Evolutionary conservation across 2,113 vertebrate genomes (phyloP).

Genomic region (Oryzias javanicus): DNA sequence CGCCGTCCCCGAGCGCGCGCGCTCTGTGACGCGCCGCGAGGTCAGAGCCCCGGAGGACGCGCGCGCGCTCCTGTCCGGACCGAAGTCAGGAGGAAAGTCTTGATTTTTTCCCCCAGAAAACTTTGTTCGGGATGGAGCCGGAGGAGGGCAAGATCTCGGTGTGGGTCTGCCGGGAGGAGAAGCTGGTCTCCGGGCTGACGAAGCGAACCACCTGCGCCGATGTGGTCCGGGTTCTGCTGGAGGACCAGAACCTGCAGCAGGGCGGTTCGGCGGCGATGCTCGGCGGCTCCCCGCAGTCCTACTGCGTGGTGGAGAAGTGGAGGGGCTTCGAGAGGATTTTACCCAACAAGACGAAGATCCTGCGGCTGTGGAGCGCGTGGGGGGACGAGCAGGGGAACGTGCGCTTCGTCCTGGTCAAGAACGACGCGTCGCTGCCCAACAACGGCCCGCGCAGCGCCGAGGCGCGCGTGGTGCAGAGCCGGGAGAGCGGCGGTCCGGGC

Average conservation of each 20-base stretch:
- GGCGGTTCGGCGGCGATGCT: conserved; percentile 77
- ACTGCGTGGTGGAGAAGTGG: conserved; percentile 98
- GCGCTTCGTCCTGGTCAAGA: conserved; percentile 91
- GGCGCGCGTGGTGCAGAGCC: conserved; percentile 89
- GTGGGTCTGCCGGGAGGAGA: conserved; percentile 96
- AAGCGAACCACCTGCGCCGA: conserved; percentile 92
- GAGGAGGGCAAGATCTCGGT: conserved; percentile 88
- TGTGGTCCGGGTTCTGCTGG: conserved; percentile 87
- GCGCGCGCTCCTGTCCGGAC: not conserved
- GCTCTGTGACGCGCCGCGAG: not conserved
- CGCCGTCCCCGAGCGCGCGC: not conserved
- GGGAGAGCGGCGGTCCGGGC: conserved; percentile 76
- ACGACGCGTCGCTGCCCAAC: conserved; percentile 88
- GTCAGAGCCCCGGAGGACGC: not conserved
- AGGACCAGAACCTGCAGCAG: conserved; percentile 83
- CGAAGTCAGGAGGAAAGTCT: not conserved
- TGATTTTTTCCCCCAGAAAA: conserved; percentile 9
- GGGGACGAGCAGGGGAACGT: conserved; percentile 92
- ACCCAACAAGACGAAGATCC: conserved; percentile 91
- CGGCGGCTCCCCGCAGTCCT: conserved; percentile 84
- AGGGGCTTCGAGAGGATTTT: conserved; percentile 91
- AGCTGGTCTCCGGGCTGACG: conserved; percentile 90
- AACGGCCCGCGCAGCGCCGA: conserved; percentile 92
- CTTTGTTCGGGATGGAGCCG: conserved; percentile 76
- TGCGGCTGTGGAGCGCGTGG: conserved; percentile 93